Conservation (phyloP, 92 coral and sea anemone genomes). For the Pocillopora meandrina region DNA sequence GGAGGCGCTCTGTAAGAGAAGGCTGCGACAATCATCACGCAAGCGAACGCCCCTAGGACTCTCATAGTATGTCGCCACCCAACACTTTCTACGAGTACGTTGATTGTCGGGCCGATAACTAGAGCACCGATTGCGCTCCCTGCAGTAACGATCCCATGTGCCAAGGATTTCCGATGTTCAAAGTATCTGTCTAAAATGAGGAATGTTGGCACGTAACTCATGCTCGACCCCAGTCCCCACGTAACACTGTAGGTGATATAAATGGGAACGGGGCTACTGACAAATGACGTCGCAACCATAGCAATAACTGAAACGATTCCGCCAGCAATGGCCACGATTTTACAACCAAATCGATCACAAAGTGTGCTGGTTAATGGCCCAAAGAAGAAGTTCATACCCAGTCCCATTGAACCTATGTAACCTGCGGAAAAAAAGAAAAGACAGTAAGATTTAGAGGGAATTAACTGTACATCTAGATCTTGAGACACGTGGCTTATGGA, state of each 20-base stretch:
- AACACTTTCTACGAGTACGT: conserved; percentile 38
- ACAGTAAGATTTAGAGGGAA: background rate
- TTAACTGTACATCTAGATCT: background rate
- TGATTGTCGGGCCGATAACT: conserved; percentile 56
- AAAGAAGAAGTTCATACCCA: conserved; percentile 65
- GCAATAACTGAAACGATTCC: conserved; percentile 57
- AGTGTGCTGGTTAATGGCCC: conserved; percentile 61
- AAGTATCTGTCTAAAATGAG: conserved; percentile 58
- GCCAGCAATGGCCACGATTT: conserved; percentile 56
- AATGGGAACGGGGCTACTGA: conserved; percentile 54
- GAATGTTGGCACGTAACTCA: conserved; percentile 62
- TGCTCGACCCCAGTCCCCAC: conserved; percentile 70
- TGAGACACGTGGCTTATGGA: background rate
- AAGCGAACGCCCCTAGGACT: conserved; percentile 43
- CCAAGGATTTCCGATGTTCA: conserved; percentile 52
- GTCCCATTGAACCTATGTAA: conserved; percentile 63
- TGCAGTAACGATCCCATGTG: conserved; percentile 63
- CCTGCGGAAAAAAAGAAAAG: conserved; percentile 9
- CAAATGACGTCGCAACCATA: conserved; percentile 57
- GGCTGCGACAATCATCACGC: conserved; percentile 47
- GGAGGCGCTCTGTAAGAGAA: conserved; percentile 51
- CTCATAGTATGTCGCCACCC: conserved; percentile 67
- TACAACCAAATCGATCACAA: conserved; percentile 51
- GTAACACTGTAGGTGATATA: conserved; percentile 59
- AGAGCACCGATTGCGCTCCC: conserved; percentile 68